Evolutionary conservation across 2,888 invertebrate species (phyloP).

Genomic region (Dryocosmus kuriphilus): DNA sequence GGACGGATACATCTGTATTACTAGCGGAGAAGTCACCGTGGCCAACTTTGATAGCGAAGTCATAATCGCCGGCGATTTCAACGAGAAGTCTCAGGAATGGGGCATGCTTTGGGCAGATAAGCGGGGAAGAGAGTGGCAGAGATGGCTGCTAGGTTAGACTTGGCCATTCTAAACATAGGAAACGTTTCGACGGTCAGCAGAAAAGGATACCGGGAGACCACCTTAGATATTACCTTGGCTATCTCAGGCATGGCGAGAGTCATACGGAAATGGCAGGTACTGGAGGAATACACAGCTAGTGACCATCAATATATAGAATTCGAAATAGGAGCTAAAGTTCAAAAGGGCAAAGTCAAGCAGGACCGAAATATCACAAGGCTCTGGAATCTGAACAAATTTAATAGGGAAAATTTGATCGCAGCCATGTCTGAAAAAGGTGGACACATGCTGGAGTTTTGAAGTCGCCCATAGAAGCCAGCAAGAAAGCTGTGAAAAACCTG

Average conservation of each 20-base stretch:
- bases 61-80: too few species aligned
- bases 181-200: constrained; percentile 44
- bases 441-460: too few species aligned
- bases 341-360: too few species aligned
- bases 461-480: too few species aligned
- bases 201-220: too few species aligned
- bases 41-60: background rate
- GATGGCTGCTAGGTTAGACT: constrained; percentile 55
- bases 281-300: constrained; percentile 47
- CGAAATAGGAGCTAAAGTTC: background rate
- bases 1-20: constrained; percentile 44
- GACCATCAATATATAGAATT: constrained; percentile 51
- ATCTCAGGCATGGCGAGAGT: constrained; percentile 41
- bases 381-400: too few species aligned
- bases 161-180: constrained; percentile 45
- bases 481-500: background rate
- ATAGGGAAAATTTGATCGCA: too few species aligned
- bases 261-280: too few species aligned
- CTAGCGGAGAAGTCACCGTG: constrained; percentile 7
- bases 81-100: too few species aligned
- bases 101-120: too few species aligned
- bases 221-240: constrained; percentile 45
- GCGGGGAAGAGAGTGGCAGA: constrained; percentile 62
- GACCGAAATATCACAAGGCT: constrained; percentile 43
- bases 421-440: constrained; percentile 40